Percentiles rank a stretch among this genome's conserved stretches.
phyloP scores from a whole-genome alignment of 2,888 invertebrate species.

The Rapana venosa region DNA sequence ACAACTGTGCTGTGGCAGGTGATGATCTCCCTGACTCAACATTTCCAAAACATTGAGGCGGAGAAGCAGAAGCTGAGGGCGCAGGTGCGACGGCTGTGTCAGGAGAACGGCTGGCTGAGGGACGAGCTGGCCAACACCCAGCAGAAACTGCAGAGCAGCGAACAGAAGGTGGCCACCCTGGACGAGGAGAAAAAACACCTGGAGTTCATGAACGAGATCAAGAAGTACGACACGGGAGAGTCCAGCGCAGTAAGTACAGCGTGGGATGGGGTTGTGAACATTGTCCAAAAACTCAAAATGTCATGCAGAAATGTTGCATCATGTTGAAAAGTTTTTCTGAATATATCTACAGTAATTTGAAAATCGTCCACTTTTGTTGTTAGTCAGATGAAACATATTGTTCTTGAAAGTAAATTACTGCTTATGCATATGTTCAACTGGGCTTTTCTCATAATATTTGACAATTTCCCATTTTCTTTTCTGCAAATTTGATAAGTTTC shows the following conservation, averaged over 20 bases:
- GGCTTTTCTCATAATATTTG: too few species aligned
- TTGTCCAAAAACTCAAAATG: too few species aligned
- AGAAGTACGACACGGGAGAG: constrained; percentile 83
- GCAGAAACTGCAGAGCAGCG: constrained; percentile 91
- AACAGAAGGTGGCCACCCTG: constrained; percentile 93
- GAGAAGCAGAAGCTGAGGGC: constrained; percentile 99
- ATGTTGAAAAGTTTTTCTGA: too few species aligned
- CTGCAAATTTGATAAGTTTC: too few species aligned
- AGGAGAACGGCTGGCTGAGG: constrained; percentile 99
- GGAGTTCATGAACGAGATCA: constrained; percentile 97
- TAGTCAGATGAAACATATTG: too few species aligned
- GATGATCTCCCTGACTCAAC: constrained; percentile 97
- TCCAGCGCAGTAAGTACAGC: constrained; percentile 59
- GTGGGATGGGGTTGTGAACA: neutral
- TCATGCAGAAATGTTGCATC: too few species aligned
- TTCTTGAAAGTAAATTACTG: too few species aligned
- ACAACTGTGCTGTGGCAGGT: constrained; percentile 82
- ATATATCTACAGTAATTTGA: too few species aligned
- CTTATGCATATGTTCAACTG: too few species aligned
- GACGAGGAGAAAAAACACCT: constrained; percentile 98
- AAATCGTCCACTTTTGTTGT: too few species aligned
- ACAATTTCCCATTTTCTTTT: too few species aligned
- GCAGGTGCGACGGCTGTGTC: constrained; percentile 95
- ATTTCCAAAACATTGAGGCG: constrained; percentile 94
- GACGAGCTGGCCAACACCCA: constrained; percentile 99